Conservation (phyloP, 2,797 vertebrate species). For the Petrocephalus sullivani region DNA sequence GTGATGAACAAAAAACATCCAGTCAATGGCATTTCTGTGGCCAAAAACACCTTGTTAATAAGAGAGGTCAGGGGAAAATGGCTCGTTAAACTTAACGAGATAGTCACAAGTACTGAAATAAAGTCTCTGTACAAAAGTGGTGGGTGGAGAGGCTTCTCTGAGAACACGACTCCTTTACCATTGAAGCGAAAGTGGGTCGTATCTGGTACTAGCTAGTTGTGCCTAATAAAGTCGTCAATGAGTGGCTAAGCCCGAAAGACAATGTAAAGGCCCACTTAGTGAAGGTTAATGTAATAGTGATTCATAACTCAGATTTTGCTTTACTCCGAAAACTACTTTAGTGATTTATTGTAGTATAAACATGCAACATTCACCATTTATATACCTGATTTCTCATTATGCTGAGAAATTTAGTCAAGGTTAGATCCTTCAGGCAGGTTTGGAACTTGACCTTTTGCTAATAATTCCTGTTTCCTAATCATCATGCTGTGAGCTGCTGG, state of each 20-base stretch:
- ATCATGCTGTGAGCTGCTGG: constrained; percentile 1
- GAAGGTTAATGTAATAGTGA: background rate
- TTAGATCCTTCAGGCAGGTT: background rate
- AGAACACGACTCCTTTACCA: background rate
- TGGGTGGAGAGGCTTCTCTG: background rate
- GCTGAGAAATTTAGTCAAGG: background rate
- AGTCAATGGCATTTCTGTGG: background rate
- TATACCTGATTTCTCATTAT: background rate
- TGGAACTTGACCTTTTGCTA: background rate
- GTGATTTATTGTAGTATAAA: background rate
- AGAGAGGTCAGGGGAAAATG: background rate
- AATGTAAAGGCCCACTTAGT: background rate
- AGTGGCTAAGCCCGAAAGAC: background rate
- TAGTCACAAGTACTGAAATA: background rate
- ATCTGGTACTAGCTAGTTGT: background rate
- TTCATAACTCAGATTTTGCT: background rate
- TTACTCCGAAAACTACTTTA: background rate
- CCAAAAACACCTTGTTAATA: constrained; percentile 1
- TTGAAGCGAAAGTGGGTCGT: background rate
- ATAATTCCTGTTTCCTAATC: background rate
- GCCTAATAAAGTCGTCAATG: background rate
- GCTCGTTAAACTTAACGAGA: background rate
- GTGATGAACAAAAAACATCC: background rate
- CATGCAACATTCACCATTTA: background rate
- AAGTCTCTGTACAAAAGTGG: background rate